Percentiles rank a stretch among this genome's conserved stretches.
These are phyloP conservation scores for Amphibalanus amphitrite DNA, from an alignment of 1,140 invertebrate species.

Conservation along the genomic window DNA sequence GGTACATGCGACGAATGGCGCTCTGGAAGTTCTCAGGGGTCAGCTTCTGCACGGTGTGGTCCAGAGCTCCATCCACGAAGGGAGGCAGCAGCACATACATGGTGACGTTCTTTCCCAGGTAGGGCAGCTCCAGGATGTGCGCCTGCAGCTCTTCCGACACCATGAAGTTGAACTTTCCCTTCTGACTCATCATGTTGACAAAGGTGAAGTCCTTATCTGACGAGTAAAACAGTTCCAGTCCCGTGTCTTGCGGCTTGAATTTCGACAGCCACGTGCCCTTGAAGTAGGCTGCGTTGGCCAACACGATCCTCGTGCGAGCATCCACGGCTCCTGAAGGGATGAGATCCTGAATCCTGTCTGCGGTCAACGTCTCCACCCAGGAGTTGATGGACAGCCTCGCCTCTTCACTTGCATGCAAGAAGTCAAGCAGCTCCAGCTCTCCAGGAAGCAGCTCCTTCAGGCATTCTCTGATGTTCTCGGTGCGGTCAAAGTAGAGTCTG, in stretches of 20 bases:
- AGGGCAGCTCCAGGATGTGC: conserved; percentile 67
- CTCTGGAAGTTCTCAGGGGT: conserved; percentile 12
- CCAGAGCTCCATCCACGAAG: conserved; percentile 28
- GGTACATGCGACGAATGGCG: conserved; percentile 19
- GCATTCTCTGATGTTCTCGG: not conserved
- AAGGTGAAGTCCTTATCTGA: conserved; percentile 45
- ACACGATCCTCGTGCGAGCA: not conserved
- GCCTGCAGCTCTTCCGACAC: conserved; percentile 54
- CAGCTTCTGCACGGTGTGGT: conserved; percentile 14
- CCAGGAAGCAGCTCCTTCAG: not conserved
- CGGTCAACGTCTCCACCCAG: not conserved
- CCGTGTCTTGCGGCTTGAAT: conserved; percentile 49
- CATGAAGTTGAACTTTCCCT: conserved; percentile 50
- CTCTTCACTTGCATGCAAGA: not conserved
- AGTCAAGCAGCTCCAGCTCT: not conserved
- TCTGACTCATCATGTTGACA: conserved; percentile 66
- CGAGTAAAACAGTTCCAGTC: conserved; percentile 51
- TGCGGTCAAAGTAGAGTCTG: not conserved
- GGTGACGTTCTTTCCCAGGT: conserved; percentile 58
- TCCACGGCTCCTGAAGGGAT: not conserved
- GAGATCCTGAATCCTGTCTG: not conserved
- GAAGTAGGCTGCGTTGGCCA: conserved; percentile 67
- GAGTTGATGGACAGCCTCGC: not conserved
- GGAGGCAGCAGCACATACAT: conserved; percentile 73
- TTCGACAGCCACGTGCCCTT: conserved; percentile 66